Base-by-base conservation (phyloP, 2,113 vertebrate species). In the Heterotilapia buettikoferi region DNA sequence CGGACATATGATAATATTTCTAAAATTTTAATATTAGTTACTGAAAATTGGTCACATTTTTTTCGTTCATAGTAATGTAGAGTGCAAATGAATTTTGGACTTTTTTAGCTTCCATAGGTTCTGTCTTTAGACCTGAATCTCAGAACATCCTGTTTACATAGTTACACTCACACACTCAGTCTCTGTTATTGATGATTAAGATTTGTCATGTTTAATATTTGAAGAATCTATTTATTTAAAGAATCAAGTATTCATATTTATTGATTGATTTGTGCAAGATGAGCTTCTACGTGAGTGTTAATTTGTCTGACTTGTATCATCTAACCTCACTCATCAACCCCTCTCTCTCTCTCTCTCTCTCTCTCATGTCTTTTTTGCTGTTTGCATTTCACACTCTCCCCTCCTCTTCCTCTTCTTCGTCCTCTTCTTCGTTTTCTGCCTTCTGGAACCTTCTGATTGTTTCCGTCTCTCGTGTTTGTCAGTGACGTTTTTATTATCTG, bases 221-320 rank as follows among this genome's bases (percentile, higher is more conserved):
- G 40, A 47, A 68, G 63, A 68, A 68, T 68, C 40, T 13, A 68
- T 68, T 68, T 29, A 19, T 29, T 47, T 50, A 47, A 29, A 29
- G 24, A 76, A 76, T 76, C 14, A 78, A 19, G 71, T 78, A n/a
- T 78, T 78, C 26, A 8, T 9, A 78, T 50, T 31, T 12, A 7
- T 11, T 47, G 57, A 83, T 43, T 9, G 29, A 5, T 85, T 36
- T 29, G 24, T 63, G 38, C 83, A 87, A 86, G 79, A 85, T 89
- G 88, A 92, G 87, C 84, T 89, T 82, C 81, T 84, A n/a, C 4
- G 5, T 85, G 52, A 84, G 18, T 85, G 19, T 83, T 53, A 9
- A 66, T 68, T 5, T 90, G 78, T 86, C 47, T 82, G 33, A 83
- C n/a, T 82, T 57, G 47, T 16, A 63, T 73, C 59, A 36, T 73